These are phyloP conservation scores for Aleiodes sp. DNA, from an alignment of 1,140 invertebrate genomes.

Conservation along the genomic window DNA sequence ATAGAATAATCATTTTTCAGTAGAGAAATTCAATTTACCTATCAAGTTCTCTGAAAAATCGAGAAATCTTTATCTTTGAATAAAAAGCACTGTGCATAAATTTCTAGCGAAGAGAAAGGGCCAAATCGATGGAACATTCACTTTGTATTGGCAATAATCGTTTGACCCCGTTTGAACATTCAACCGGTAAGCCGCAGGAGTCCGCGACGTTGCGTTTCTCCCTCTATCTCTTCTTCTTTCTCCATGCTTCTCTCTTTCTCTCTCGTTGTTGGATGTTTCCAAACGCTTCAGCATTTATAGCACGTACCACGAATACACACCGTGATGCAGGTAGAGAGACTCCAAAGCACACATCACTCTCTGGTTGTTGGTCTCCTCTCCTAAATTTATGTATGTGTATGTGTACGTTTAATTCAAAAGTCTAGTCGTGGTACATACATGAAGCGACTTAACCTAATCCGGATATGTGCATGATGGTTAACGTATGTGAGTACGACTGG, in stretches of 20 bases:
- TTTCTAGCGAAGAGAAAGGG: not conserved
- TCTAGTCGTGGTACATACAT: constrained; percentile 21
- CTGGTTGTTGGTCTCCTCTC: not conserved
- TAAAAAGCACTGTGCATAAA: too few relatives aligned
- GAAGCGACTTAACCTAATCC: constrained; percentile 21
- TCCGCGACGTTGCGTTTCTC: not conserved
- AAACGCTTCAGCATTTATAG: constrained; percentile 1
- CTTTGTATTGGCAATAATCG: constrained; percentile 3
- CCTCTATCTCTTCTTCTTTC: not conserved
- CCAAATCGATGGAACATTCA: not conserved
- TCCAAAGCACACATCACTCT: not conserved
- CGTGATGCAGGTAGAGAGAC: not conserved
- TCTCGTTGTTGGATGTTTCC: not conserved
- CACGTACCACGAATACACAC: constrained; percentile 13
- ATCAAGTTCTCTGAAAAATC: too few relatives aligned
- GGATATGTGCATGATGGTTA: constrained; percentile 6
- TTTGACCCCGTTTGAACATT: constrained; percentile 6
- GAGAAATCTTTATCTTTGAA: too few relatives aligned
- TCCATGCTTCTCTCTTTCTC: not conserved
- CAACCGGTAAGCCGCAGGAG: not conserved
- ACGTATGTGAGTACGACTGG: not conserved
- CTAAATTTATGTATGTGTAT: not conserved
- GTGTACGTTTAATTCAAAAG: constrained; percentile 30
- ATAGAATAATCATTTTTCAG: too few relatives aligned
- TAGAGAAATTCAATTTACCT: too few relatives aligned